Evolutionary conservation across 2,888 invertebrate genomes (phyloP), one percentile per base, ranked within the genome.

Genomic region (Pterobdella sp.): DNA sequence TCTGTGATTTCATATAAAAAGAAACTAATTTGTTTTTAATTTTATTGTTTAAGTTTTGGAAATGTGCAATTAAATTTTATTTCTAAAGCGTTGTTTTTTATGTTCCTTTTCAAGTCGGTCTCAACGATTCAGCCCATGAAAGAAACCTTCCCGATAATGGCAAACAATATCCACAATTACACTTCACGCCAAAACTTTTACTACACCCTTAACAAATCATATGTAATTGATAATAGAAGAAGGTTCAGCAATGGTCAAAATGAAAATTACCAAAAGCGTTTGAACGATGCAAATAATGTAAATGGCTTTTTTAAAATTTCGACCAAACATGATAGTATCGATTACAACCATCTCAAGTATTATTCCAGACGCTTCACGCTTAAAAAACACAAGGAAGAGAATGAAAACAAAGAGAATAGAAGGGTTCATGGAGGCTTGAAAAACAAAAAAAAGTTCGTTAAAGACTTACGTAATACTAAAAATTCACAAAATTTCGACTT

Each of bases 41-140:
- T 56, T 56, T 18, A 14, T 26, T 56, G 4, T 56, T 18, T 56
- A 56, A 14, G 3, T 56, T 18, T 56, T 22, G 60, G n/a, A 22
- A 4, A 3, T 14, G 18, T 22, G 7, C 10, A 18, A 56, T 18
- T 18, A 7, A 3, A 56, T 56, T 56, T 56, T 56, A 26, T n/a
- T 56, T 56, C 60, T 26, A 56, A 56, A 22, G 18, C 60, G 60
- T 56, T 56, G 26, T 3, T 14, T 56, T 56, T 56, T 3, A 14
- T 26, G 3, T 56, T 56, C 4, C n/a, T 26, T 56, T 56, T 56
- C 60, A 56, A 56, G 60, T 56, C 60, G 60, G 60, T 56, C 14
- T 26, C 60, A 56, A 56, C 60, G n/a, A 4, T 26, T 4, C 4
- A 22, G 4, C 10, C 60, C 60, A 56, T 56, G 26, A 56, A 56